phyloP scores from a whole-genome alignment of 2,797 vertebrate genomes.

The Rhyacichthys aspro region DNA sequence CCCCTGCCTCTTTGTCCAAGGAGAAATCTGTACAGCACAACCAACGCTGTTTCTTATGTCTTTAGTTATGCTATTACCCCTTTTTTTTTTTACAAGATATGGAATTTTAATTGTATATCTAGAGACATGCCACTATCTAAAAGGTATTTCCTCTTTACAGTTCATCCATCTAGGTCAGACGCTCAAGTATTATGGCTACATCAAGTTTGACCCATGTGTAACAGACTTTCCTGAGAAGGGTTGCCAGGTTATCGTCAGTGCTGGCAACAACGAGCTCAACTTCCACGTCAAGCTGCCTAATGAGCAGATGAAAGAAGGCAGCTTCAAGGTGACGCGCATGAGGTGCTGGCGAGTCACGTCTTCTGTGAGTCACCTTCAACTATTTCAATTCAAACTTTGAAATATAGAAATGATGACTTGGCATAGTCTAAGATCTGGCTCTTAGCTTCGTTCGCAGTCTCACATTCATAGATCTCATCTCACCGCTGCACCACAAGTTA shows the following conservation, averaged over 20 bases:
- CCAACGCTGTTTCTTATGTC: constrained; percentile 21
- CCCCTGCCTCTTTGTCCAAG: constrained; percentile 9
- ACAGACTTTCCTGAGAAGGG: constrained; percentile 98
- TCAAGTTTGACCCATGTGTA: constrained; percentile 95
- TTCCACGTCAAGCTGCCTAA: constrained; percentile 95
- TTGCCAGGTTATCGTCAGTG: constrained; percentile 94
- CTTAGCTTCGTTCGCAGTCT: not conserved
- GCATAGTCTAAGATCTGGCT: too few relatives aligned
- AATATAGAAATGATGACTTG: too few relatives aligned
- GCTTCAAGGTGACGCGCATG: constrained; percentile 99
- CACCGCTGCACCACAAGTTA: constrained; percentile 25
- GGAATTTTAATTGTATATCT: constrained; percentile 32
- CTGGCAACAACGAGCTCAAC: constrained; percentile 97
- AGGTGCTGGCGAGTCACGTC: constrained; percentile 98
- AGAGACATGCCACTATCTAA: not conserved
- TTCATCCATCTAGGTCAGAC: constrained; percentile 95
- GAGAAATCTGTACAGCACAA: constrained; percentile 19
- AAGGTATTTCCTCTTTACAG: constrained; percentile 61
- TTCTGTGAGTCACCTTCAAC: constrained; percentile 86
- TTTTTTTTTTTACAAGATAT: constrained; percentile 29
- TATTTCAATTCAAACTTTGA: not conserved
- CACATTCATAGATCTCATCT: constrained; percentile 7
- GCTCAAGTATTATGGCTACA: constrained; percentile 94
- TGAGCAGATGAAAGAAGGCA: constrained; percentile 96
- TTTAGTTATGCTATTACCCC: constrained; percentile 39